These are phyloP conservation scores for Leptothorax acervorum DNA, from an alignment of 2,888 invertebrate species.

Conservation along the genomic window DNA sequence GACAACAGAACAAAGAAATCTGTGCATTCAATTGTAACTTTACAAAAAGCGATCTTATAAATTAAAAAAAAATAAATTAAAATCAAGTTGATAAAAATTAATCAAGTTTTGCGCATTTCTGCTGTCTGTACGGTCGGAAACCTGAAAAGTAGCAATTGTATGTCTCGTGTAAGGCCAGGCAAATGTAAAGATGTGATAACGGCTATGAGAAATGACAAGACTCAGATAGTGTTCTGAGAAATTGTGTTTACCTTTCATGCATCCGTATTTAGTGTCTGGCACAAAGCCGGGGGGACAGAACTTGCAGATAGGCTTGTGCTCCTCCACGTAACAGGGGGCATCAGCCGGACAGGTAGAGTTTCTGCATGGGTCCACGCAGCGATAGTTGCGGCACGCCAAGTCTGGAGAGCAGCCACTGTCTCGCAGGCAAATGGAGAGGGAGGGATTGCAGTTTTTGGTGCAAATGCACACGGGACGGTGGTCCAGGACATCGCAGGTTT, in stretches of 20 bases:
- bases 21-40: neutral
- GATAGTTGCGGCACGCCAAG: conserved; percentile 94
- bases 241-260: conserved; percentile 95
- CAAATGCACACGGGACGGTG: conserved; percentile 95
- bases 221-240: conserved; percentile 79
- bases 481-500: conserved; percentile 95
- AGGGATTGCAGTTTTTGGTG: conserved; percentile 94
- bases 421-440: conserved; percentile 94
- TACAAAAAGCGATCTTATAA: neutral
- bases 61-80: neutral
- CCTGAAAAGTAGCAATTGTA: conserved; percentile 73
- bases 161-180: conserved; percentile 70
- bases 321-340: conserved; percentile 97
- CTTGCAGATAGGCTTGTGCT: conserved; percentile 98
- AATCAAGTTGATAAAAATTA: neutral
- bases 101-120: conserved; percentile 39
- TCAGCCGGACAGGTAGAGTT: conserved; percentile 93
- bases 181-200: conserved; percentile 53
- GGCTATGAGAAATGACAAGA: conserved; percentile 58
- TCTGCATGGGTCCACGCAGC: conserved; percentile 96
- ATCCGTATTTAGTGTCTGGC: conserved; percentile 96
- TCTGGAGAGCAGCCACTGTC: conserved; percentile 95
- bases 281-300: conserved; percentile 97
- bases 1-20: conserved; percentile 62
- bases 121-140: conserved; percentile 63